These are phyloP conservation scores for Zaprionus lachaisei DNA, from an alignment of 1,140 invertebrate species.

Conservation along the genomic window DNA sequence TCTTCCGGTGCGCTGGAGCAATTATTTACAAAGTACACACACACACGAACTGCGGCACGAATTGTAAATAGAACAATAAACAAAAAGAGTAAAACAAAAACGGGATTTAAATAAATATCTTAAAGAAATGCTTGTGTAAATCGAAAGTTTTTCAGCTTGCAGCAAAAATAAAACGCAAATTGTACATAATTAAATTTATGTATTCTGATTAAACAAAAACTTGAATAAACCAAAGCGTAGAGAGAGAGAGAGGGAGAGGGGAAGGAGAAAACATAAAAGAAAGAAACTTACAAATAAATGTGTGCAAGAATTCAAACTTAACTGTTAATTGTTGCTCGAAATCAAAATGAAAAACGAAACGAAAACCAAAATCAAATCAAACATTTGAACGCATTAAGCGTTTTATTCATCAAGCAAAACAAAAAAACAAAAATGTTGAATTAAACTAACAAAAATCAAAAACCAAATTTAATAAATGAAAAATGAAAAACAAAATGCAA, in stretches of 20 bases:
- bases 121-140: slow-evolving; percentile 33
- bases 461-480: slow-evolving; percentile 44
- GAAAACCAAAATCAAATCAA: slow-evolving; percentile 56
- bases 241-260: slow-evolving; percentile 2
- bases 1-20: slow-evolving; percentile 68
- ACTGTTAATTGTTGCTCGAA: slow-evolving; percentile 80
- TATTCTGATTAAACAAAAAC: slow-evolving; percentile 29
- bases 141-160: slow-evolving; percentile 36
- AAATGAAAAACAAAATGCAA: slow-evolving; percentile 62
- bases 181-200: slow-evolving; percentile 15
- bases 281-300: slow-evolving; percentile 40
- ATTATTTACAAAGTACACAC: slow-evolving; percentile 71
- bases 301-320: slow-evolving; percentile 73
- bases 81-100: slow-evolving; percentile 18
- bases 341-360: slow-evolving; percentile 51
- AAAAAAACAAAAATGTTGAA: slow-evolving; percentile 63
- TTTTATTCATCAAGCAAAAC: slow-evolving; percentile 72
- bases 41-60: slow-evolving; percentile 31
- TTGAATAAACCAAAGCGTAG: slow-evolving; percentile 45
- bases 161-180: slow-evolving; percentile 34
- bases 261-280: background rate
- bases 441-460: slow-evolving; percentile 54
- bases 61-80: slow-evolving; percentile 46
- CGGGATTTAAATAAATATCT: slow-evolving; percentile 15
- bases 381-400: slow-evolving; percentile 76